Conservation (phyloP, 2,113 vertebrate genomes). For the Lycaon pictus region DNA sequence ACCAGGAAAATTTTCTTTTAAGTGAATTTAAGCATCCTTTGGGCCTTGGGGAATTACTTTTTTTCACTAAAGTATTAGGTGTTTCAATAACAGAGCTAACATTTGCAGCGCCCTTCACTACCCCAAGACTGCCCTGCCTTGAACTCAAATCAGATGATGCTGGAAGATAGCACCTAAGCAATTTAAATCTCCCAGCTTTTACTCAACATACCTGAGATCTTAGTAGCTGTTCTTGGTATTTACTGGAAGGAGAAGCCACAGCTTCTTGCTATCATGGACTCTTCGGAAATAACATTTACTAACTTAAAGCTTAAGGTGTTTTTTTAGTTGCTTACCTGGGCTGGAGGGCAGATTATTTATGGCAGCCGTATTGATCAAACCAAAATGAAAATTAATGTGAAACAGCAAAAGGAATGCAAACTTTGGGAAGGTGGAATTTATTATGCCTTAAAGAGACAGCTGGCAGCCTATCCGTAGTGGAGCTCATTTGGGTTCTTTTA, state of each 20-base stretch:
- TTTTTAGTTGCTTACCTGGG: slow-evolving; percentile 5
- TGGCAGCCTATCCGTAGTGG: neutral
- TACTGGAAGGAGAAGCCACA: accelerated
- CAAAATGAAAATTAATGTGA: neutral
- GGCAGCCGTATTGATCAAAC: slow-evolving; percentile 19
- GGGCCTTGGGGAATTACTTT: neutral
- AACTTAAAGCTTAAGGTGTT: neutral
- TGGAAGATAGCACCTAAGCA: neutral
- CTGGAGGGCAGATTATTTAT: neutral
- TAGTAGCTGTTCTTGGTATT: neutral
- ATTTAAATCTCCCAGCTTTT: neutral
- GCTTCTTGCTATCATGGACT: neutral
- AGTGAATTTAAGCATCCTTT: neutral
- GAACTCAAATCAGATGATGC: neutral
- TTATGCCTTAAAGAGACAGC: neutral
- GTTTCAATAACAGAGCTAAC: neutral
- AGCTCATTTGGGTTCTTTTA: neutral
- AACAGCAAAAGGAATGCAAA: neutral
- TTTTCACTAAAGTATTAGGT: neutral
- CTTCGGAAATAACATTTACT: slow-evolving; percentile 15
- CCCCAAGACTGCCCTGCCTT: neutral
- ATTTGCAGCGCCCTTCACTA: neutral
- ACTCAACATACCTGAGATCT: neutral
- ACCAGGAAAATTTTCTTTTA: neutral
- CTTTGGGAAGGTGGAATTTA: neutral